These are phyloP conservation scores for Acrocephalus scirpaceus DNA, from an alignment of 2,797 vertebrate species.

Conservation along the genomic window DNA sequence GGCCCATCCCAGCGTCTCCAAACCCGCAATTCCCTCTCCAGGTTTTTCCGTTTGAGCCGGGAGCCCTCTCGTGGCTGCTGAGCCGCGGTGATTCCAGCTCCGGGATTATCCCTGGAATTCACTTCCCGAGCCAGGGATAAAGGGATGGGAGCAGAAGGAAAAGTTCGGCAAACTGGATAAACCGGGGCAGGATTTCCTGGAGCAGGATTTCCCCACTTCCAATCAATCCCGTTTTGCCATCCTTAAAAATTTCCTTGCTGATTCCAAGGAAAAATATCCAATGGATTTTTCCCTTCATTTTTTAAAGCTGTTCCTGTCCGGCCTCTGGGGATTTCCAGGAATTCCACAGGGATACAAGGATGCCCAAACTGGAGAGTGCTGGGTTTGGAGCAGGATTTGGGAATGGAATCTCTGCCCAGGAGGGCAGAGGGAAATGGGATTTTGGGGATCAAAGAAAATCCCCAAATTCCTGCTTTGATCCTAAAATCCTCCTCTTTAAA, in stretches of 20 bases:
- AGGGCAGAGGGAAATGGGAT: not conserved
- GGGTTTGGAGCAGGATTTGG: not conserved
- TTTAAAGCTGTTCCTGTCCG: not conserved
- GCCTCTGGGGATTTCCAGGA: not conserved
- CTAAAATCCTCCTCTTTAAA: not conserved
- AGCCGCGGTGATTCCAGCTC: not conserved
- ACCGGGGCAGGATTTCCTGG: not conserved
- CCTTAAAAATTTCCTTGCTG: not conserved
- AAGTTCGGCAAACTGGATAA: not conserved
- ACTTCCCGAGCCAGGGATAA: not conserved
- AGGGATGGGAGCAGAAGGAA: not conserved
- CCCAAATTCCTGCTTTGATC: not conserved
- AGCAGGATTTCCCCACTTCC: not conserved
- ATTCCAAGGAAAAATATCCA: not conserved
- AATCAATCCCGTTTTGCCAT: not conserved
- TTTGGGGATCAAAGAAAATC: not conserved
- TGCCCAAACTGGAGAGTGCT: not conserved
- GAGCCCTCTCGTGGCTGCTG: slow-evolving; percentile 50
- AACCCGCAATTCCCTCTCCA: not conserved
- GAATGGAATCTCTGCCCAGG: not conserved
- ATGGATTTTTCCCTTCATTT: not conserved
- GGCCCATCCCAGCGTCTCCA: not conserved
- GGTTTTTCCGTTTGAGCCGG: not conserved
- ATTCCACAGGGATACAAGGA: not conserved
- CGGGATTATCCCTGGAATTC: not conserved